A percentile compares a stretch with the other conserved stretches of the same genome.
These are phyloP conservation scores for Dasypolia templi DNA, from an alignment of 2,888 invertebrate genomes.

Conservation along the genomic window DNA sequence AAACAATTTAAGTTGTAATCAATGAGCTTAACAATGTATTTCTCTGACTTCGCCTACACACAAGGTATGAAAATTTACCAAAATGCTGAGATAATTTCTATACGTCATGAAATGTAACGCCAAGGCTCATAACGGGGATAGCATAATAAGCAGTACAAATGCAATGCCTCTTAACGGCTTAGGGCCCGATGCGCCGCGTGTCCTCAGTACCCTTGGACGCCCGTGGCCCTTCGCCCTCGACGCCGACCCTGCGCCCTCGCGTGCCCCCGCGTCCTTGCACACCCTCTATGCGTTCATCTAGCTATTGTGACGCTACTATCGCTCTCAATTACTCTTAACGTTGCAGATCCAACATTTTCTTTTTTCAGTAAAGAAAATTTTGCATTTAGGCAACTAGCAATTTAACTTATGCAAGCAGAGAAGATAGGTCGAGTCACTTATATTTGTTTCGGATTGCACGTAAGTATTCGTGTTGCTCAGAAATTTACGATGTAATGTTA, in stretches of 20 bases:
- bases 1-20: background rate
- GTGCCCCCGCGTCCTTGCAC: conserved; percentile 83
- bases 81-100: conserved; percentile 25
- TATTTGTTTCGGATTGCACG: conserved; percentile 3
- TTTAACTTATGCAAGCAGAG: conserved; percentile 37
- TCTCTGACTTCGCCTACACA: background rate
- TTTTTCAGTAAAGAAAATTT: conserved; percentile 47
- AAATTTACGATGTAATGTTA: conserved; percentile 2
- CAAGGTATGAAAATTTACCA: conserved; percentile 5
- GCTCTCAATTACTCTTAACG: conserved; percentile 69
- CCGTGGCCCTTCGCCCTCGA: conserved; percentile 78
- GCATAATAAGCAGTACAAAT: conserved; percentile 72
- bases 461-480: background rate
- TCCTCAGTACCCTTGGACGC: conserved; percentile 83
- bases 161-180: conserved; percentile 72
- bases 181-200: conserved; percentile 72
- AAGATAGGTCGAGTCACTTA: conserved; percentile 8
- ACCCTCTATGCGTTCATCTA: conserved; percentile 75
- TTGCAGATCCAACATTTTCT: conserved; percentile 69
- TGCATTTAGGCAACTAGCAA: conserved; percentile 16
- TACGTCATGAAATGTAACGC: conserved; percentile 43
- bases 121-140: conserved; percentile 61
- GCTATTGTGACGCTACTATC: conserved; percentile 70
- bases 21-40: background rate
- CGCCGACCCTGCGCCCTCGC: conserved; percentile 79